A percentile compares a stretch with the other conserved stretches of the same genome.
phyloP scores from a whole-genome alignment of 2,797 vertebrate species.

The Remorina albescens region DNA sequence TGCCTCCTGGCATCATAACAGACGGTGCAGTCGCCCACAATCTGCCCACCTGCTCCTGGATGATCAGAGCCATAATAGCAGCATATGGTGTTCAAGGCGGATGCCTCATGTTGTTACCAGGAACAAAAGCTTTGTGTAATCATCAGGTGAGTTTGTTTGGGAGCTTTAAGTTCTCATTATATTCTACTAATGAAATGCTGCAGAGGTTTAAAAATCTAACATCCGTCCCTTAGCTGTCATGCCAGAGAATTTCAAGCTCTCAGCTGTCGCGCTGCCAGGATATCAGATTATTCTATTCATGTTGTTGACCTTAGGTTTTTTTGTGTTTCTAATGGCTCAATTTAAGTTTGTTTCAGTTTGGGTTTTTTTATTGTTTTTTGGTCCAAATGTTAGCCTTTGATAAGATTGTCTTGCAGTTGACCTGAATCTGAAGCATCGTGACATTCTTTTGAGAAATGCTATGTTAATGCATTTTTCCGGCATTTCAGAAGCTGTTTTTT shows the following conservation, averaged over 20 bases:
- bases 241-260: conserved; percentile 1
- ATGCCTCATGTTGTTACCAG: conserved; percentile 49
- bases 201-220: conserved; percentile 31
- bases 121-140: conserved; percentile 70
- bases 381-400: background rate
- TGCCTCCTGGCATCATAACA: conserved; percentile 55
- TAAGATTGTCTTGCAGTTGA: background rate
- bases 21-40: conserved; percentile 58
- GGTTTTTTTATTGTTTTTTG: too few species aligned
- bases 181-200: conserved; percentile 55
- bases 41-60: conserved; percentile 73
- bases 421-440: background rate
- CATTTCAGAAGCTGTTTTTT: conserved; percentile 46
- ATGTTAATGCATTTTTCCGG: conserved; percentile 28
- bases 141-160: conserved; percentile 69
- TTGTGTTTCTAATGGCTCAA: background rate
- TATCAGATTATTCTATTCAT: background rate
- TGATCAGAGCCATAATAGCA: conserved; percentile 69
- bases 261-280: background rate
- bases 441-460: conserved; percentile 9
- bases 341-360: too few species aligned
- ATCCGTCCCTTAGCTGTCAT: conserved; percentile 2
- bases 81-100: conserved; percentile 77
- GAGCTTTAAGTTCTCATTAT: conserved; percentile 68
- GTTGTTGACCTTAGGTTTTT: background rate